Base-by-base conservation (phyloP, 1,140 invertebrate species). In the Zelostemma sp. region DNA sequence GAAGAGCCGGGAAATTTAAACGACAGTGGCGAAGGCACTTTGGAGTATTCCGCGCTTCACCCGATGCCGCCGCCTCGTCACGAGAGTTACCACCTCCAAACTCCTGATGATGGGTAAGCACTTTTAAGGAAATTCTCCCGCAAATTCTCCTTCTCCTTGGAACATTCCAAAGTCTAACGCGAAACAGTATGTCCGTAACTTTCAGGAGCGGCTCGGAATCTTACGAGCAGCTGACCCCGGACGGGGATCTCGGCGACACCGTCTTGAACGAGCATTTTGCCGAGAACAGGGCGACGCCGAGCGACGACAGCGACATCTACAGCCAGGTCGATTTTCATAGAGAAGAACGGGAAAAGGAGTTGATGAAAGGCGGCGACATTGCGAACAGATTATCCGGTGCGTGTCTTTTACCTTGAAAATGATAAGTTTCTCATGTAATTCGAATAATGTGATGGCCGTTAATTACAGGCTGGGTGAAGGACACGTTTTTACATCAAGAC, bases 191-290 rank as follows among this genome's bases (percentile, higher is more conserved):
- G 84, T 86, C 84, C 67, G 82, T 86, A 78, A 86, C 84, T 86
- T 88, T 83, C 65, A 88, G 88, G 64, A 91, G 89, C 65, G 92
- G 92, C 74, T 93, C 91, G 55, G 94, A 96, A 79, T 94, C 94
- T 64, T 95, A 94, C 78, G 93, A 95, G 83, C 90, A 92, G 73
- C 87, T 92, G 63, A 91, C 90, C 2, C 87, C 86, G 9, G 89
- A 89, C 64, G 88, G 87, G 28, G 83, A 85, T 55, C 71, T 85
- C 38, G 87, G 78, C 56, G 86, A 77, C 57, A 87, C 80, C 43
- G 86, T 69, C 33, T 77, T 80, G 73, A 89, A 82, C 77, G 88
- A 80, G 67, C 86, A 72, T 58, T 88, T 77, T 79, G 75, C 76
- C 12, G 80, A 85, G 58, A 81, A 82, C 56, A 73, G 82, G 38